Evolutionary conservation across 53 echinoderm and acorn worm species (phyloP).

Genomic region (Henricia sp.): DNA sequence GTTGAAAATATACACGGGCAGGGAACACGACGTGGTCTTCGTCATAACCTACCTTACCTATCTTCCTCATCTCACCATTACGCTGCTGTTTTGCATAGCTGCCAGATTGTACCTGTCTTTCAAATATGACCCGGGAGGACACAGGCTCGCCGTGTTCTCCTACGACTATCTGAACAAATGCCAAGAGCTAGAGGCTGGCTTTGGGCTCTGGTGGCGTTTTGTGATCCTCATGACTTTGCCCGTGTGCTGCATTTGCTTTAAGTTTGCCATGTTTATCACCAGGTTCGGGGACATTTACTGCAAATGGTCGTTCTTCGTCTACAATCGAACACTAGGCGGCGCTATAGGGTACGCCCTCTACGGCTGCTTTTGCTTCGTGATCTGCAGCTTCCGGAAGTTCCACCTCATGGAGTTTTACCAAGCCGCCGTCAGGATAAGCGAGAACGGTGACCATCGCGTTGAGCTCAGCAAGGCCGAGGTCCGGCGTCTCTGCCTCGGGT

Average conservation of each 20-base stretch:
- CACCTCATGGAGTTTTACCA: background rate
- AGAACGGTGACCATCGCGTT: background rate
- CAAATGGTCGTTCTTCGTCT: background rate
- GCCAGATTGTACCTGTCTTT: background rate
- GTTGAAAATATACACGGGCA: background rate
- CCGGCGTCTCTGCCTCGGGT: conserved; percentile 1
- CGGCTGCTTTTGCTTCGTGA: conserved; percentile 23
- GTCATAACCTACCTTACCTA: conserved; percentile 6
- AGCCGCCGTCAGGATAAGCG: background rate
- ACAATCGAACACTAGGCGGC: conserved; percentile 9
- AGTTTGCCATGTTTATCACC: background rate
- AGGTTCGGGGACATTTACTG: background rate
- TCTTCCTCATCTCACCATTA: conserved; percentile 6
- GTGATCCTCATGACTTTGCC: background rate
- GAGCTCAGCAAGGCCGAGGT: conserved; percentile 12
- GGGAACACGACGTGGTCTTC: conserved; percentile 10
- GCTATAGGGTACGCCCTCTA: conserved; percentile 12
- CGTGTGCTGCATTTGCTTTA: background rate
- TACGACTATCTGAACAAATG: background rate
- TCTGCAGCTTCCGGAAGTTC: background rate
- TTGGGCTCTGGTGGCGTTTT: background rate
- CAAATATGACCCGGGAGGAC: background rate
- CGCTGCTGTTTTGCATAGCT: background rate
- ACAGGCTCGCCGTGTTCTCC: conserved; percentile 9
- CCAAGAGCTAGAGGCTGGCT: background rate